A percentile compares a stretch with the other conserved stretches of the same genome.
Conservation (phyloP, 2,113 vertebrate genomes). For the Genyomyrus donnyi region DNA sequence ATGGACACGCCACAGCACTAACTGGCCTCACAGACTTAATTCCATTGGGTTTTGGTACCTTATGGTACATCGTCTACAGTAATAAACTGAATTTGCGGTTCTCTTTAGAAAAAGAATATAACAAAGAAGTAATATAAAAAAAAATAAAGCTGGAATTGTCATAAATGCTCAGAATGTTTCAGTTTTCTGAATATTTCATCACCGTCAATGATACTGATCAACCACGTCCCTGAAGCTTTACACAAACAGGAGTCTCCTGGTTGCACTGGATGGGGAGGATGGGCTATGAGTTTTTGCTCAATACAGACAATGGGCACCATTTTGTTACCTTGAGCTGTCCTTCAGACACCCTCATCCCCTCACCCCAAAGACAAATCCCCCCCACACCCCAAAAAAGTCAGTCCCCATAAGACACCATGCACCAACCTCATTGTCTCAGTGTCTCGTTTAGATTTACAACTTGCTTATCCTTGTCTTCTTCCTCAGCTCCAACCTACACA, state of each 20-base stretch:
- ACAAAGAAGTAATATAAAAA: neutral
- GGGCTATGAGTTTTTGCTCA: neutral
- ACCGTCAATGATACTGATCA: neutral
- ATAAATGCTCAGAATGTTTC: neutral
- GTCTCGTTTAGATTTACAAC: neutral
- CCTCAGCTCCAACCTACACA: neutral
- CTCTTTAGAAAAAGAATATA: neutral
- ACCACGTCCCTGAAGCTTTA: neutral
- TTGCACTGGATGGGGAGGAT: neutral
- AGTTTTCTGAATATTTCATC: neutral
- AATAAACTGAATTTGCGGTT: neutral
- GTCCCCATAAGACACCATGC: neutral
- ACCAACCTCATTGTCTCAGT: neutral
- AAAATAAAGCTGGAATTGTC: neutral
- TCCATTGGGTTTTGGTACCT: neutral
- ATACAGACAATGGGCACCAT: neutral
- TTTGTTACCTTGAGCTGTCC: neutral
- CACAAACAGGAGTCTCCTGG: neutral
- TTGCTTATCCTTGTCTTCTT: neutral
- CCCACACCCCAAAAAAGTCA: neutral
- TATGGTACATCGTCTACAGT: neutral
- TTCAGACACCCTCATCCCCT: neutral
- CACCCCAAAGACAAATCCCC: neutral
- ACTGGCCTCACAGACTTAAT: neutral
- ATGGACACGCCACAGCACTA: neutral